Base-by-base conservation (phyloP, 2,888 invertebrate species). In the Scelioninae gen. 1 region DNA sequence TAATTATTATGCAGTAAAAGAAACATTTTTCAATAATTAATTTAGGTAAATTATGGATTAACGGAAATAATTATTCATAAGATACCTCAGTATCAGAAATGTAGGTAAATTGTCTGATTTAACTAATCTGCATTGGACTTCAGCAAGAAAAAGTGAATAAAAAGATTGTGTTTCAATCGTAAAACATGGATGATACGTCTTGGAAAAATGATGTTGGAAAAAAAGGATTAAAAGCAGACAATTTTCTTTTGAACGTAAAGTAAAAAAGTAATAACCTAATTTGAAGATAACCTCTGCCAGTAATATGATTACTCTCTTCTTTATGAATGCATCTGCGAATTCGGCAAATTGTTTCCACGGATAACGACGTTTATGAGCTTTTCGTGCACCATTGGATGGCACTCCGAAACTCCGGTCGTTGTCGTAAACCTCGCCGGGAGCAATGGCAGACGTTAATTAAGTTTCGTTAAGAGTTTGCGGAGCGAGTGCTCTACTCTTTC, bases 371-470 rank as follows among this genome's bases (percentile, higher is more conserved):
- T 86, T 85, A 85, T 82, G 85, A 85, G 86, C 82, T 83, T 85
- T 84, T 82, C 80, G 82, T 77, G 78, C 81, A 60, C 82, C 72
- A 82, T 82, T 76, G 69, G 81, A 76, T 82, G 82, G 78, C 81
- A 84, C 85, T 83, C 83, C 76, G 76, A 84, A 85, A 85, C 82
- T 84, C 84, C 75, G 72, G 56, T 78, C 84, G 83, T 81, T 82
- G 84, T 87, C 87, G 87, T 90, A 88, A 88, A 89, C 84, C 87
- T 87, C 86, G 84, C 85, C 84, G 82, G 85, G 81, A 86, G 87
- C 85, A 85, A 87, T 86, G 89, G 88, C 88, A 87, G 89, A 89
- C 88, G 89, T 90, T 90, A 90, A 90, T 90, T 90, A 90, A 90
- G 89, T 90, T 89, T 85, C 88, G 88, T 88, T 87, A 87, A 89